Evolutionary conservation across 2,797 vertebrate species (phyloP), one percentile per base, ranked within the genome.

Genomic region (Discoglossus pictus): DNA sequence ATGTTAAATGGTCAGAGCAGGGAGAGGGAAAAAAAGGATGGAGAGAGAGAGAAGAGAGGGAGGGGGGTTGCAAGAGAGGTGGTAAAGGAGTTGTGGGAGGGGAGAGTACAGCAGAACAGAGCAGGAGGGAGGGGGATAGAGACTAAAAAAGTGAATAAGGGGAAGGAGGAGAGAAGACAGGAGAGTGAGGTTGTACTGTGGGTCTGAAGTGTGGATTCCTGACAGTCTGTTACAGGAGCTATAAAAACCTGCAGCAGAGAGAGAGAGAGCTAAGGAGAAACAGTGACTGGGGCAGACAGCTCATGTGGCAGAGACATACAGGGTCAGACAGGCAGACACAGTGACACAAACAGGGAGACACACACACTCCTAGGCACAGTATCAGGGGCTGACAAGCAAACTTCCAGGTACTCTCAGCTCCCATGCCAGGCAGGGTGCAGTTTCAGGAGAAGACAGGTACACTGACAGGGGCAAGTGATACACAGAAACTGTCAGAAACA

Each of bases 151-250:
- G 48, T 51, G 53, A 40, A 73, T 36, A 16, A 42, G 43, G 51
- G n/a, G 46, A 52, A 67, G 58, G 64, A 73, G 68, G 46, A 65
- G 68, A 72, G 73, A 73, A 65, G 77, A 74, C 77, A 56, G 68
- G 74, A 77, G 79, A 73, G 72, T 68, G 76, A 76, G 71, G 80
- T 78, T 78, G 75, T 79, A 75, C 76, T 76, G 78, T 79, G 84
- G 76, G 73, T 82, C 80, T 84, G 81, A 79, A 78, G 81, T 83
- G 84, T 82, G 83, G 84, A 87, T 82, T 84, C 86, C 87, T 80
- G 76, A 76, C 81, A 24, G 79, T 78, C 83, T 79, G 75, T 80
- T 82, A 79, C 86, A 78, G 61, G 60, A 71, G 82, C 86, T 88
- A 87, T 88, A 87, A 89, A n/a, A 87, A 82, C 80, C 76, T 46